Base-by-base conservation (phyloP, 2,888 invertebrate genomes). In the Synergus umbraculus region DNA sequence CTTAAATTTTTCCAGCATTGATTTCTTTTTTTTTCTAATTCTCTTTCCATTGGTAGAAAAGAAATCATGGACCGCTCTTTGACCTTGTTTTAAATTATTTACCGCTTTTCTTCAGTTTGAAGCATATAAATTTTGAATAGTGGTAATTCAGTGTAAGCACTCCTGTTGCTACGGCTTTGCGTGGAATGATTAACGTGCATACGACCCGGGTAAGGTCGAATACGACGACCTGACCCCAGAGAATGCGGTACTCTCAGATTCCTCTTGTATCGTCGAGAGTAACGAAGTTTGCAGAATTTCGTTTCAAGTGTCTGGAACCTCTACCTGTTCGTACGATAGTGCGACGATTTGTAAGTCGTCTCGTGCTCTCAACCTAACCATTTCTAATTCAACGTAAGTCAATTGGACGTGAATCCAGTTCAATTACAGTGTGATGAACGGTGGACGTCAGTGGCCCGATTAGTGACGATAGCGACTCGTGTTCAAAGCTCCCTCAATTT, bases 251-350 rank as follows among this genome's bases (percentile, higher is more conserved):
- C 73, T 54, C 54, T 73, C 73, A 73, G 73, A 73, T 73, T 73
- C 73, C 73, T 13, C 22, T 37, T 37, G 76, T 49, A 58, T 78
- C 78, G 78, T 78, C 41, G 43, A 46, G 64, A 78, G 69, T 82
- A 85, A 83, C 81, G 83, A 83, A 83, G 85, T 82, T 83, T 82
- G 81, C 77, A 77, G 78, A 77, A 82, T 83, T 83, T 83, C 82
- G 78, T 83, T 84, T 82, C 76, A 41, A 76, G 58, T 46, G 78
- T 60, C 46, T 69, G 64, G 49, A 49, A n/a, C 12, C 73, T 49
- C 37, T 73, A 73, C 54, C 49, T 54, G 54, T 73, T 54, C 54
- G 10, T 73, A 18, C 46, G 54, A n/a, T 54, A 29, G 49, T 49
- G 37, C n/a, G 46, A 41, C 54, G 54, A 73, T 73, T 73, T 73